Conservation (phyloP, 2,797 vertebrate genomes). For the Pogoniulus pusillus region DNA sequence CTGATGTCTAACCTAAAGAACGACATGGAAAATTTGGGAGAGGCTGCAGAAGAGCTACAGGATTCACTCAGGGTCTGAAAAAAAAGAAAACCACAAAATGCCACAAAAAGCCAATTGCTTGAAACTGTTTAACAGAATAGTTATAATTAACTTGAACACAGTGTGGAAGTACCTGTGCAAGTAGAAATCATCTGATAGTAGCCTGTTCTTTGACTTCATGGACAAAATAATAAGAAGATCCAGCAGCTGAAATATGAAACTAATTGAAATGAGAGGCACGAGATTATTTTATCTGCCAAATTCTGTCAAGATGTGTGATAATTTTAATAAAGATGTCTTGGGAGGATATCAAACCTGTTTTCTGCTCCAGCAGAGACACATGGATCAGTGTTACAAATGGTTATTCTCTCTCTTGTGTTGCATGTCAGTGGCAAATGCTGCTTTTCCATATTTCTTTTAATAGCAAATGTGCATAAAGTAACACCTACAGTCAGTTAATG, state of each 20-base stretch:
- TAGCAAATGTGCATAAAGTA: background rate
- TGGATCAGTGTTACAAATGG: constrained; percentile 3
- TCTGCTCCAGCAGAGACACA: background rate
- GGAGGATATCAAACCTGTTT: constrained; percentile 14
- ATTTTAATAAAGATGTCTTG: constrained; percentile 11
- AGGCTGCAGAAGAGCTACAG: background rate
- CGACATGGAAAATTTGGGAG: background rate
- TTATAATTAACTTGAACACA: constrained; percentile 6
- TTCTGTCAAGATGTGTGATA: constrained; percentile 23
- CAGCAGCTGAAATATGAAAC: constrained; percentile 10
- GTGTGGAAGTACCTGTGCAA: constrained; percentile 8
- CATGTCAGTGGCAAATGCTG: background rate
- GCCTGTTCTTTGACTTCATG: background rate
- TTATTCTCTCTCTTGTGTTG: background rate
- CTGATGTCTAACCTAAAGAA: background rate
- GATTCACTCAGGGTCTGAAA: background rate
- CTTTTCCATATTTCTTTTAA: background rate
- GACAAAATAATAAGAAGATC: constrained; percentile 24
- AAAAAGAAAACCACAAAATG: background rate
- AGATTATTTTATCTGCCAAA: constrained; percentile 32
- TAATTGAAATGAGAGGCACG: constrained; percentile 25
- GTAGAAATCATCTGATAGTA: constrained; percentile 8
- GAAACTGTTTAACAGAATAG: background rate
- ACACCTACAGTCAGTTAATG: background rate
- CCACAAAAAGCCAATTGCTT: background rate